Evolutionary conservation across 2,888 invertebrate species (phyloP), one percentile per base, ranked within the genome.

Genomic region (Zhuqinia jingwanae): DNA sequence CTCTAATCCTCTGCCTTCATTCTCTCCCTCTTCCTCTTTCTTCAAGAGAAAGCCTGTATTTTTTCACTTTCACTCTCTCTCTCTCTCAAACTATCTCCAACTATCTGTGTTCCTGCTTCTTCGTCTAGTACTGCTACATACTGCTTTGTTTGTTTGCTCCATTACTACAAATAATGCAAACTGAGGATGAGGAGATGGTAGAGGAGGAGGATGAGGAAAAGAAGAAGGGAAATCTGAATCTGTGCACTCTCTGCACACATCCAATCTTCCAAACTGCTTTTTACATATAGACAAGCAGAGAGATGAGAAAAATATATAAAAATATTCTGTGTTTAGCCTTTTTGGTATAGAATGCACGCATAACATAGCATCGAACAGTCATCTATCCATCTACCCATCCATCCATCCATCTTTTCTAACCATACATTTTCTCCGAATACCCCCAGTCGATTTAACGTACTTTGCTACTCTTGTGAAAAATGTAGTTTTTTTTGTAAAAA

Each of bases 1-100:
- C 53, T 50, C 73, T 73, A 73, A 73, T 73, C 73, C 73, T 50
- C 50, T 73, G 50, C 53, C 73, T 73, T 73, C 73, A 53, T 68
- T 68, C 68, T 42, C 68, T 68, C 68, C 68, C 68, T 47, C 50
- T 17, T 50, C n/a, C n/a, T n/a, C 42, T 25, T 50, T 53, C 17
- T 47, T 73, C 53, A 25, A 50, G 73, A 47, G 53, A 73, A 73
- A 73, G 73, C 73, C 30, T 73, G 13, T 27, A 50, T 73, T 73
- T 73, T 73, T 73, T 73, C 73, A 73, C 73, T 73, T 73, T 73
- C 50, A 53, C 50, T 73, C 73, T 25, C 50, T 50, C 53, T 73
- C 50, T 73, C 30, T 13, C 63, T 17, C 27, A n/a, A n/a, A 30
- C 50, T 73, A 27, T 73, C 30, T n/a, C 50, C 3, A 20, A 36